phyloP scores from a whole-genome alignment of 1,140 invertebrate species.

The Conus ventricosus region DNA sequence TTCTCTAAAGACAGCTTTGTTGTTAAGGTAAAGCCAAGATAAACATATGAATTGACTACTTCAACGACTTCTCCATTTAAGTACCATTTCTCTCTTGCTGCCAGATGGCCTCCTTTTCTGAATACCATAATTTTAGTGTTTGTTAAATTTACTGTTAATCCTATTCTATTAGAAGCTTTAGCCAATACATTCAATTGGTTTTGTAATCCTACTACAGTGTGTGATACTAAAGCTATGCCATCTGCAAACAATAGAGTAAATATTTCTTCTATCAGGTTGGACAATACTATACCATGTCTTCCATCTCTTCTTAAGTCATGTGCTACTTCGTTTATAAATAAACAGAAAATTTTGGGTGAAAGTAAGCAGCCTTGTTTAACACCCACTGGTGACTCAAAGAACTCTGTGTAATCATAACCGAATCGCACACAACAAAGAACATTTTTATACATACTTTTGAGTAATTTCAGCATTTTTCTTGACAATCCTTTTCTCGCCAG shows the following conservation, averaged over 20 bases:
- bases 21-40: background rate
- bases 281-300: background rate
- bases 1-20: background rate
- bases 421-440: background rate
- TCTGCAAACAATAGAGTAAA: background rate
- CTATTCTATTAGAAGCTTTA: background rate
- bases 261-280: constrained; percentile 1
- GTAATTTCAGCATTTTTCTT: background rate
- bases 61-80: background rate
- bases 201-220: background rate
- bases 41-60: background rate
- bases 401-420: constrained; percentile 9
- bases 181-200: constrained; percentile 2
- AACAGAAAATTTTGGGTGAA: background rate
- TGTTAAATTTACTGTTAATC: background rate
- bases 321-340: constrained; percentile 7
- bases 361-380: constrained; percentile 1
- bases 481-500: background rate
- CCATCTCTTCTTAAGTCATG: background rate
- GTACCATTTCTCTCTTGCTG: background rate
- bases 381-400: background rate
- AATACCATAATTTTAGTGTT: background rate
- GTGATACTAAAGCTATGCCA: background rate
- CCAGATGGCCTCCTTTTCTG: background rate
- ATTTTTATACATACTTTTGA: background rate